phyloP scores from a whole-genome alignment of 1,140 invertebrate species.

The Anastrepha obliqua region DNA sequence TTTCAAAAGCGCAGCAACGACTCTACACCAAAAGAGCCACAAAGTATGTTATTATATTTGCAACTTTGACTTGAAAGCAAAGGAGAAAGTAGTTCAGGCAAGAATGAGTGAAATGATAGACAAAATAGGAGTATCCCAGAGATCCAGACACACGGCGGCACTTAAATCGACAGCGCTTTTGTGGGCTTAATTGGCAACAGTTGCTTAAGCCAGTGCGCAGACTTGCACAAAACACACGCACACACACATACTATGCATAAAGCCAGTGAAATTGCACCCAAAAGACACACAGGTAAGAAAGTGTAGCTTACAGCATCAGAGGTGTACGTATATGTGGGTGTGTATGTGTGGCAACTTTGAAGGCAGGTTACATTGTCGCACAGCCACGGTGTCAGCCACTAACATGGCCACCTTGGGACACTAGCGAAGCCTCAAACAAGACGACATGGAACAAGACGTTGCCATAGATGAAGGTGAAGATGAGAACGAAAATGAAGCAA shows the following conservation, averaged over 20 bases:
- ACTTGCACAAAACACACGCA: neutral
- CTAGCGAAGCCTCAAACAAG: neutral
- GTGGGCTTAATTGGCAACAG: slow-evolving; percentile 71
- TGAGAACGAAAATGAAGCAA: slow-evolving; percentile 12
- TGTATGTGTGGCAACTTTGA: neutral
- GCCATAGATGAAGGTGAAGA: neutral
- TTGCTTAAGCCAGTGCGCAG: slow-evolving; percentile 58
- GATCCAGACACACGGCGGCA: slow-evolving; percentile 15
- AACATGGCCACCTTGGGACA: slow-evolving; percentile 53
- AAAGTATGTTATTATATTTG: slow-evolving; percentile 23
- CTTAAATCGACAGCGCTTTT: slow-evolving; percentile 45
- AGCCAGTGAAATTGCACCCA: slow-evolving; percentile 69
- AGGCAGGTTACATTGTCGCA: slow-evolving; percentile 28
- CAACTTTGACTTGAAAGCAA: neutral
- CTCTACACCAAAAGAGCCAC: neutral
- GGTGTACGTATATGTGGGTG: neutral
- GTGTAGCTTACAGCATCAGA: neutral
- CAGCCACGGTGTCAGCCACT: slow-evolving; percentile 29
- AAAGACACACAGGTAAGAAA: slow-evolving; percentile 61
- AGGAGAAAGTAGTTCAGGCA: neutral
- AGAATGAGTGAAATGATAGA: neutral
- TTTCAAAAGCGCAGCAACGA: neutral
- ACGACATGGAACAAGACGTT: slow-evolving; percentile 1
- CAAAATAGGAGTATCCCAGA: neutral
- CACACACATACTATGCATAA: neutral